These are phyloP conservation scores for Corynorhinus townsendii DNA, from an alignment of 2,113 vertebrate species.

Conservation along the genomic window DNA sequence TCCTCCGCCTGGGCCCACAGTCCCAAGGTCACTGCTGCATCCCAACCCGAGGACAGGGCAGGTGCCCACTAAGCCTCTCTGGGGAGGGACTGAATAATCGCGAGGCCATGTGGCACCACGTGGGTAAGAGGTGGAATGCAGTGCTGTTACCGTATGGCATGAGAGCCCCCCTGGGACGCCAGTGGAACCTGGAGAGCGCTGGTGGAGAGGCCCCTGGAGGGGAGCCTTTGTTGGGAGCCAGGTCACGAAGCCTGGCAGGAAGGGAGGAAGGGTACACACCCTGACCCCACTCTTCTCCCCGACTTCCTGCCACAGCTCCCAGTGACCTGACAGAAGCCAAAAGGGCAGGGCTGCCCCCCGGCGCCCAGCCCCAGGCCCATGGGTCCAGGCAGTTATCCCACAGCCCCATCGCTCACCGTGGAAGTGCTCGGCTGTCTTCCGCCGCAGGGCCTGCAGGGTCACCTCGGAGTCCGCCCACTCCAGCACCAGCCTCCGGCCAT, in stretches of 20 bases:
- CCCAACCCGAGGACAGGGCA: fast-evolving
- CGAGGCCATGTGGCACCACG: fast-evolving
- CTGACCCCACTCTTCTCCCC: not conserved
- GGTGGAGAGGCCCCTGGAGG: fast-evolving
- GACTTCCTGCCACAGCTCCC: not conserved
- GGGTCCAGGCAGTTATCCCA: not conserved
- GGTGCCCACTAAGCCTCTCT: not conserved
- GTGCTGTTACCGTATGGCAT: not conserved
- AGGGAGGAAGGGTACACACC: fast-evolving
- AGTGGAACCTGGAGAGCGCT: fast-evolving
- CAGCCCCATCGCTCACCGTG: slow-evolving; percentile 82
- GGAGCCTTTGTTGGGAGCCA: not conserved
- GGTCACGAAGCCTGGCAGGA: not conserved
- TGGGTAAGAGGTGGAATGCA: not conserved
- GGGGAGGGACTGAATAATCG: not conserved
- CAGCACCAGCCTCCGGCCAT: slow-evolving; percentile 93
- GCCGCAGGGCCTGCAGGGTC: slow-evolving; percentile 88
- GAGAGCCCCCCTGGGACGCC: not conserved
- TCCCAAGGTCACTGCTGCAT: not conserved
- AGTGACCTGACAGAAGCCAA: fast-evolving
- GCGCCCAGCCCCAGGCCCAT: fast-evolving
- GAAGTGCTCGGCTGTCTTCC: slow-evolving; percentile 92
- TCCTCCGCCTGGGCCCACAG: too few species aligned
- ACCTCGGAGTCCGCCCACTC: slow-evolving; percentile 95
- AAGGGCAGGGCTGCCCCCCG: fast-evolving